A percentile compares a stretch with the other conserved stretches of the same genome.
Conservation (phyloP, 30 jellyfish, hydroid and myxozoan species). For the Aurelia sp. region DNA sequence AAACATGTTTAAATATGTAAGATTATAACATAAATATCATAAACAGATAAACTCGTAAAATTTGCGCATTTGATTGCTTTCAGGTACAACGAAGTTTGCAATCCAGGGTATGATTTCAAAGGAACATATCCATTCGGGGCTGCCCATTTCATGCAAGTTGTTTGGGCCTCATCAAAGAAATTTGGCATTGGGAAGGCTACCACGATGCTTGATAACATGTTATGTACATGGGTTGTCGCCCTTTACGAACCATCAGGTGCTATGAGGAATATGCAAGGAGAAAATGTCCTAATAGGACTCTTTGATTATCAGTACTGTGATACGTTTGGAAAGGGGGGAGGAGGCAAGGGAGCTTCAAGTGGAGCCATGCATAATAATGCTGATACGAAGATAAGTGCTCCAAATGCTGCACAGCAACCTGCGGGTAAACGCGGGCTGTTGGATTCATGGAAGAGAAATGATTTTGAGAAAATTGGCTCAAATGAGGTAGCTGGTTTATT, state of each 20-base stretch:
- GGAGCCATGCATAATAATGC: conserved; percentile 62
- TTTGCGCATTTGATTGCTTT: background rate
- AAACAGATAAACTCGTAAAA: no score
- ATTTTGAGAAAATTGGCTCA: no score
- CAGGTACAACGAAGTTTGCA: conserved; percentile 99
- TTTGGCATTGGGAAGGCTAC: conserved; percentile 99
- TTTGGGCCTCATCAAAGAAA: conserved; percentile 83
- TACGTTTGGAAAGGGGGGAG: conserved; percentile 87
- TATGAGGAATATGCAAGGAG: conserved; percentile 68
- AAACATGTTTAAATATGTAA: no score
- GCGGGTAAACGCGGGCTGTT: conserved; percentile 28
- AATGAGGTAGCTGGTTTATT: no score
- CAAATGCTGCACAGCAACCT: conserved; percentile 57
- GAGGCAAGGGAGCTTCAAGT: conserved; percentile 89
- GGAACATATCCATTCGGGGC: conserved; percentile 76
- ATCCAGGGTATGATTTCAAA: conserved; percentile 90
- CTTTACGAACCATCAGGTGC: conserved; percentile 93
- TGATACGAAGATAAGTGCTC: conserved; percentile 46
- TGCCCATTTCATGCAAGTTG: conserved; percentile 98
- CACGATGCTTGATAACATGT: conserved; percentile 63
- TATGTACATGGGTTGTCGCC: conserved; percentile 96
- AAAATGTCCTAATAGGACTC: conserved; percentile 78
- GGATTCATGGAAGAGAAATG: background rate
- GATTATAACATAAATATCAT: no score
- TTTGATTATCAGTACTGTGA: conserved; percentile 91